Conservation (phyloP, 2,797 vertebrate species). For the Kryptolebias ocellatus region DNA sequence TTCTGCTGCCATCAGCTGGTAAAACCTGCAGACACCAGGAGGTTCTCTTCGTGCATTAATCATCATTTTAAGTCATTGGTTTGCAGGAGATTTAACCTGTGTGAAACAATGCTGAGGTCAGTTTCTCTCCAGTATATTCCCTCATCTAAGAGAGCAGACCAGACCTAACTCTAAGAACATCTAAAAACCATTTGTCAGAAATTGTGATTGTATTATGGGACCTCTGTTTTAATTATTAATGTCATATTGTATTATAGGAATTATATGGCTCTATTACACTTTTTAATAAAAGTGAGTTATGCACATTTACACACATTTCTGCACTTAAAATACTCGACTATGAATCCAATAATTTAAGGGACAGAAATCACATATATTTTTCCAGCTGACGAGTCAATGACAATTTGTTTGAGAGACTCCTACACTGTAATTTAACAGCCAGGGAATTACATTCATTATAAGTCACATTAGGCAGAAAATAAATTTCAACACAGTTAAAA, state of each 20-base stretch:
- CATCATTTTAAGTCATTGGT: constrained; percentile 25
- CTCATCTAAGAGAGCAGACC: constrained; percentile 23
- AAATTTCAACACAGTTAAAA: constrained; percentile 15
- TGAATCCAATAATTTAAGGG: constrained; percentile 55
- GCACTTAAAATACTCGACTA: constrained; percentile 48
- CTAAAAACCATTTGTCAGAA: constrained; percentile 36
- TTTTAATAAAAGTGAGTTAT: constrained; percentile 61
- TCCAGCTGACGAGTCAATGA: constrained; percentile 29
- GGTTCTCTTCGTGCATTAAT: constrained; percentile 9
- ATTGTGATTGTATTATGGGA: constrained; percentile 56
- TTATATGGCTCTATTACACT: constrained; percentile 48
- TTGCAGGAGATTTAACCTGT: constrained; percentile 36
- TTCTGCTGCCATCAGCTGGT: constrained; percentile 77
- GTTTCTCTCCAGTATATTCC: constrained; percentile 22
- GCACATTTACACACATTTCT: constrained; percentile 48
- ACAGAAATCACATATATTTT: constrained; percentile 27
- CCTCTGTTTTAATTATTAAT: constrained; percentile 57
- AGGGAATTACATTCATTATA: constrained; percentile 38
- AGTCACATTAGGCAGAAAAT: constrained; percentile 42
- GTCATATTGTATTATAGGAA: constrained; percentile 46
- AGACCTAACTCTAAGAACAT: constrained; percentile 30
- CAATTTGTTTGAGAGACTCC: constrained; percentile 31
- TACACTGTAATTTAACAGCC: constrained; percentile 28
- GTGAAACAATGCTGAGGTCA: constrained; percentile 41
- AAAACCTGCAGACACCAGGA: constrained; percentile 35